Evolutionary conservation across 2,797 vertebrate genomes (phyloP).

Genomic region (Sarcophilus harrisii): DNA sequence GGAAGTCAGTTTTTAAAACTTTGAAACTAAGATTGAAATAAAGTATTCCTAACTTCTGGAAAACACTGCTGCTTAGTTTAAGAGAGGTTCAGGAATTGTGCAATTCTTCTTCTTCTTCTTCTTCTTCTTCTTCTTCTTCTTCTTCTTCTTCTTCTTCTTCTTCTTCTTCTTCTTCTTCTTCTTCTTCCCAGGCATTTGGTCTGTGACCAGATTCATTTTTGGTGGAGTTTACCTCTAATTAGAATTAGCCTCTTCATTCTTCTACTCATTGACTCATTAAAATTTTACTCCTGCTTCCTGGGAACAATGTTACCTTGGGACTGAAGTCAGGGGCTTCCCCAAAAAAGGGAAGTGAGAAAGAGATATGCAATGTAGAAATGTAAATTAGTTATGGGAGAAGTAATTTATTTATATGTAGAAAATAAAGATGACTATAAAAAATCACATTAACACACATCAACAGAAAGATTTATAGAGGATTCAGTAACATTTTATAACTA

Average conservation of each 20-base stretch:
- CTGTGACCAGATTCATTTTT: background rate
- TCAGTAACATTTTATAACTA: background rate
- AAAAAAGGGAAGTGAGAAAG: background rate
- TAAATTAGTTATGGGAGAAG: background rate
- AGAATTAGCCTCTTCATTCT: background rate
- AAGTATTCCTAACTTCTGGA: background rate
- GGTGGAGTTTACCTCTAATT: background rate
- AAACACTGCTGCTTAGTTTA: background rate
- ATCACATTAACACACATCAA: background rate
- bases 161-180: rapidly evolving
- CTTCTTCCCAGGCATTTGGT: background rate
- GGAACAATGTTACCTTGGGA: background rate
- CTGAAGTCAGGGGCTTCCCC: background rate
- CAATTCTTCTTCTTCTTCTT: background rate
- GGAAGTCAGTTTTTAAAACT: background rate
- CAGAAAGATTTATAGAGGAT: background rate
- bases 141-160: rapidly evolving
- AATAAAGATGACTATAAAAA: background rate
- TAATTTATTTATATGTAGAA: background rate
- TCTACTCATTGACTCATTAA: background rate
- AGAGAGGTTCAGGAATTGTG: background rate
- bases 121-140: no score
- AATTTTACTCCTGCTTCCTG: background rate
- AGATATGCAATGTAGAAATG: background rate
- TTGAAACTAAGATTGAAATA: background rate